Conservation (phyloP, 1,140 invertebrate species). For the Saxidomus purpurata region DNA sequence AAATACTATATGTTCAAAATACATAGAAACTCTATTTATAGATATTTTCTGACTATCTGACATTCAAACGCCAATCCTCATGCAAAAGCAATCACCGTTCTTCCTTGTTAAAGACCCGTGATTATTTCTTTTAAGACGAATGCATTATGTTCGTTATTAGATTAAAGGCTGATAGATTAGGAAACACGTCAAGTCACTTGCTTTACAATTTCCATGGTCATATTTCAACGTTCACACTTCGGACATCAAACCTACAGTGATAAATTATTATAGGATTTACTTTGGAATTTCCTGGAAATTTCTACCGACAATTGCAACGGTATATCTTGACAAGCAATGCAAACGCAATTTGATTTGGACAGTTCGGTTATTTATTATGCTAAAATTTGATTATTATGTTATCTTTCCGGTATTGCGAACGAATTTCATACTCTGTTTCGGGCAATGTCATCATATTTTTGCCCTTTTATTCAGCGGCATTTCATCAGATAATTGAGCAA, state of each 20-base stretch:
- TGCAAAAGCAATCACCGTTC: not conserved
- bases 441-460: too few relatives aligned
- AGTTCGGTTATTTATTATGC: too few relatives aligned
- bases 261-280: not conserved
- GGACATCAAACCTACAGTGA: not conserved
- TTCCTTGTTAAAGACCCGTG: not conserved
- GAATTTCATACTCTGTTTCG: too few relatives aligned
- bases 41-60: not conserved
- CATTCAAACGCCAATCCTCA: not conserved
- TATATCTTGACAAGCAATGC: too few relatives aligned
- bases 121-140: not conserved
- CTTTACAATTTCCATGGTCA: not conserved
- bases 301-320: too few relatives aligned
- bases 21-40: not conserved
- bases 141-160: not conserved
- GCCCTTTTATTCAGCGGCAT: too few relatives aligned
- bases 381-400: too few relatives aligned
- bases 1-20: too few relatives aligned
- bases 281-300: not conserved
- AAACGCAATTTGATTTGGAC: too few relatives aligned
- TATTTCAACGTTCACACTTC: not conserved
- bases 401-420: too few relatives aligned
- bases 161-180: conserved; percentile 5
- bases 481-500: too few relatives aligned
- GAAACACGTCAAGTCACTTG: not conserved